phyloP scores from a whole-genome alignment of 1,140 invertebrate species.

The Dreissena polymorpha region DNA sequence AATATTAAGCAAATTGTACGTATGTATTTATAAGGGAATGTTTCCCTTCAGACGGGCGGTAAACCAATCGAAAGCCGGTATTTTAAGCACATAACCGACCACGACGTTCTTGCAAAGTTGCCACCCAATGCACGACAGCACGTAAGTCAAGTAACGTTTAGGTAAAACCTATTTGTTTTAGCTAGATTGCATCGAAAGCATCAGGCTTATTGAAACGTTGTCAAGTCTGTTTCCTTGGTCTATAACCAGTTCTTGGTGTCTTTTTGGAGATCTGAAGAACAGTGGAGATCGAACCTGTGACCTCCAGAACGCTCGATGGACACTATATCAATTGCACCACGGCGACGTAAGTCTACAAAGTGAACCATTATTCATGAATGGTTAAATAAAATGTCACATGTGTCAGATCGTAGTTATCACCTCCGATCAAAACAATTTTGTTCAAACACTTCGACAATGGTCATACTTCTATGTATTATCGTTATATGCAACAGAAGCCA shows the following conservation, averaged over 20 bases:
- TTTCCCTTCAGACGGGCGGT: conserved; percentile 8
- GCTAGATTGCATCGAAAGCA: too few relatives aligned
- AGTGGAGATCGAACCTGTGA: too few relatives aligned
- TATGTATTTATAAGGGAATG: too few relatives aligned
- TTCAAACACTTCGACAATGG: neutral
- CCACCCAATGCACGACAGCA: neutral
- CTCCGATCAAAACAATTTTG: neutral
- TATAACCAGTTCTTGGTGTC: too few relatives aligned
- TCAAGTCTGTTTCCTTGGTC: too few relatives aligned
- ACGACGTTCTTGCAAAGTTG: neutral
- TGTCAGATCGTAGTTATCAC: neutral
- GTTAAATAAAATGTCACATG: neutral
- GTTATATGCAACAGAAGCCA: neutral
- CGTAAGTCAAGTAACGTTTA: conserved; percentile 12
- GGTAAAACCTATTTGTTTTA: too few relatives aligned
- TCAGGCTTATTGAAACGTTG: too few relatives aligned
- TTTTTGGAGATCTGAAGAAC: too few relatives aligned
- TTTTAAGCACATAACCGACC: conserved; percentile 6
- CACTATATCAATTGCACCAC: too few relatives aligned
- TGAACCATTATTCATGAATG: neutral
- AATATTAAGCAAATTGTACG: too few relatives aligned
- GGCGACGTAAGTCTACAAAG: too few relatives aligned
- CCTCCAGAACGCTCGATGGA: too few relatives aligned
- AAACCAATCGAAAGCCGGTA: neutral
- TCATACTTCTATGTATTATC: neutral